Evolutionary conservation across 2,888 invertebrate genomes (phyloP).

Genomic region (Tubulanus polymorphus): DNA sequence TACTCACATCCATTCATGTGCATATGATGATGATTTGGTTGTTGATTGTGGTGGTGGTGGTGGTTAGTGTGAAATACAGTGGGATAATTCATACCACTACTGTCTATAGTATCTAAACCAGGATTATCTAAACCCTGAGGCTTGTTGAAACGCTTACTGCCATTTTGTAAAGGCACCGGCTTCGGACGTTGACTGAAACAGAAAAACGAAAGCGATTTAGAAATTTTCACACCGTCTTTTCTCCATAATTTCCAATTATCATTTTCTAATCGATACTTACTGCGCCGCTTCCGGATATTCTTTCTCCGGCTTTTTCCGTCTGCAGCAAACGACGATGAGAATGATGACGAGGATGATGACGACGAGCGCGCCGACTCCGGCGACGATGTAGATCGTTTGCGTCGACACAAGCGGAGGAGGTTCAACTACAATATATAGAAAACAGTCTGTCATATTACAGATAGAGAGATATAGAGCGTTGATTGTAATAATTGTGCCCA

Average conservation of each 20-base stretch:
- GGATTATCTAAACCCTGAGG: constrained; percentile 1
- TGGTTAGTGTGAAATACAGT: constrained; percentile 6
- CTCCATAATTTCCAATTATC: background rate
- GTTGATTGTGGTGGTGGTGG: too few species aligned
- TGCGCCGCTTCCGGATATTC: background rate
- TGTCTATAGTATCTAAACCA: background rate
- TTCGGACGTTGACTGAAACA: constrained; percentile 2
- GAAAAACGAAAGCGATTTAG: too few species aligned
- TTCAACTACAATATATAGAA: too few species aligned
- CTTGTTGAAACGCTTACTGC: background rate
- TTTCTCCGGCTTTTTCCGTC: constrained; percentile 19
- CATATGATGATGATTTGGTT: too few species aligned
- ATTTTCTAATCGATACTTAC: background rate
- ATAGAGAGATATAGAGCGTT: too few species aligned
- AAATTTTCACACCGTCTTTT: background rate
- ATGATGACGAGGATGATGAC: constrained; percentile 35
- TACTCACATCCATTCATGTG: too few species aligned
- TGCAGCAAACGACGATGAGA: constrained; percentile 36
- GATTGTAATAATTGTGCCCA: too few species aligned
- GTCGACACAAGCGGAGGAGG: too few species aligned
- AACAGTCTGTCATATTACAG: too few species aligned
- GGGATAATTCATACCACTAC: background rate
- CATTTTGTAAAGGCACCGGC: background rate
- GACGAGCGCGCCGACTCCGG: constrained; percentile 39
- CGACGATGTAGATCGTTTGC: constrained; percentile 42